A percentile compares a stretch with the other conserved stretches of the same genome.
Conservation (phyloP, 2,888 invertebrate genomes). For the Agriopis marginaria region DNA sequence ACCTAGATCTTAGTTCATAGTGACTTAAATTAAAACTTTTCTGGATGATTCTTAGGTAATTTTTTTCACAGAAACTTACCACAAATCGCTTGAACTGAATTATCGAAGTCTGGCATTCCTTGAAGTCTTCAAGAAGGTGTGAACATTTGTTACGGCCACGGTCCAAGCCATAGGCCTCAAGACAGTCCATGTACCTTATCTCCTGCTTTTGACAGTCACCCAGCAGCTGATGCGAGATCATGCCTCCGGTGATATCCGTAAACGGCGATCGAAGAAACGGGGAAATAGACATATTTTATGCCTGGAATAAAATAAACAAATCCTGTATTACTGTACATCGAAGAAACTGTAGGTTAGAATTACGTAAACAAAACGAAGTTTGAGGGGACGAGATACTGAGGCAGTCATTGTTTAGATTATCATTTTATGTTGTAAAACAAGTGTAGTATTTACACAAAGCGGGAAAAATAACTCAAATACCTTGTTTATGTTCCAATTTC, state of each 20-base stretch:
- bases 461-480: constrained; percentile 2
- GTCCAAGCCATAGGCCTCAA: constrained; percentile 93
- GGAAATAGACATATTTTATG: constrained; percentile 84
- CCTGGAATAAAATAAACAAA: constrained; percentile 44
- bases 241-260: constrained; percentile 89
- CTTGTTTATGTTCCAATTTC: background rate
- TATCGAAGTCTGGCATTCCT: constrained; percentile 88
- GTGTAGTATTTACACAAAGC: background rate
- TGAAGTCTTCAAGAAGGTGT: constrained; percentile 88
- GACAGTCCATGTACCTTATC: constrained; percentile 90
- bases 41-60: too few relatives aligned
- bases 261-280: constrained; percentile 90
- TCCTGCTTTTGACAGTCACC: constrained; percentile 90
- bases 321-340: background rate
- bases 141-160: constrained; percentile 88
- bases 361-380: constrained; percentile 66
- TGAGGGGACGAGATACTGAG: background rate
- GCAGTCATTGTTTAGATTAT: background rate
- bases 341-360: constrained; percentile 59
- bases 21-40: background rate
- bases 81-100: constrained; percentile 88
- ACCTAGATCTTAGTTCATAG: background rate
- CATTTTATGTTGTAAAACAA: background rate
- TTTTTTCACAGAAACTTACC: constrained; percentile 67
- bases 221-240: constrained; percentile 88